These are phyloP conservation scores for cattle (Bos taurus) DNA, from an alignment of 2,113 vertebrate genomes.

Conservation along the genomic window DNA sequence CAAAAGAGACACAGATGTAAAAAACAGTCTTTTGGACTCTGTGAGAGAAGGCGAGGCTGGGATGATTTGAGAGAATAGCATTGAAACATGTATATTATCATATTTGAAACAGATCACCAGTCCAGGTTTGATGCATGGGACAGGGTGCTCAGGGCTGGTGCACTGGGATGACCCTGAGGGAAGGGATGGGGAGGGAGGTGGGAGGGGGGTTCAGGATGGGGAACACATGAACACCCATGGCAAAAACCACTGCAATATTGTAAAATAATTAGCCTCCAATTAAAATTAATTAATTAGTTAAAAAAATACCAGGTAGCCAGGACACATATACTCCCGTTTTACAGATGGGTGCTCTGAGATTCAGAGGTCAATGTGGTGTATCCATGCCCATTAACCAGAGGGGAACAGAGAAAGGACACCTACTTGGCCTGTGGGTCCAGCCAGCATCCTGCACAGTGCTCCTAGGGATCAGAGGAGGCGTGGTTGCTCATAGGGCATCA, in stretches of 20 bases:
- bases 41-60: background rate
- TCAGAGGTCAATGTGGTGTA: background rate
- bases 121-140: background rate
- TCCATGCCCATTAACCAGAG: background rate
- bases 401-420: background rate
- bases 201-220: background rate
- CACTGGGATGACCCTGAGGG: background rate
- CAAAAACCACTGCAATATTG: background rate
- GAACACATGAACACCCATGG: background rate
- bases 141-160: background rate
- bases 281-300: background rate
- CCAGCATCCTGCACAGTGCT: background rate
- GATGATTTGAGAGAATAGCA: background rate
- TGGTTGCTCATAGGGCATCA: background rate
- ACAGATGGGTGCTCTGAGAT: background rate
- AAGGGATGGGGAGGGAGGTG: background rate
- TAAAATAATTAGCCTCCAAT: background rate
- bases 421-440: background rate
- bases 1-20: background rate
- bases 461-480: background rate
- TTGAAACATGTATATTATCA: background rate
- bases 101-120: background rate
- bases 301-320: background rate
- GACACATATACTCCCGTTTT: background rate
- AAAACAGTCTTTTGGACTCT: background rate